Evolutionary conservation across 2,888 invertebrate species (phyloP).

Genomic region (Lapara coniferarum): DNA sequence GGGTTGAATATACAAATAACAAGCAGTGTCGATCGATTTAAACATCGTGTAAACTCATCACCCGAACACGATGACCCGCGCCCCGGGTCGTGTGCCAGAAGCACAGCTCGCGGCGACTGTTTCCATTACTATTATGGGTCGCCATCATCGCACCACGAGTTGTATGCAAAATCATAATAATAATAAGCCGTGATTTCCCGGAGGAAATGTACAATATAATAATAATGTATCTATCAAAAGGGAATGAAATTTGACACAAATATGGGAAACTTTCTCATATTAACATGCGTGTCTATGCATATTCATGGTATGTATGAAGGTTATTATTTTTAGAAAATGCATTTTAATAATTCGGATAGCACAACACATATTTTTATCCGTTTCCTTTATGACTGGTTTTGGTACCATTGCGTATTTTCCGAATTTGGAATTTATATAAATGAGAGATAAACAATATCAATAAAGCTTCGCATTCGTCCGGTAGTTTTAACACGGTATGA

Average conservation of each 20-base stretch:
- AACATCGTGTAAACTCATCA: constrained; percentile 55
- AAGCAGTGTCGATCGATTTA: constrained; percentile 48
- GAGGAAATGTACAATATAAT: too few species aligned
- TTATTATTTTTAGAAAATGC: too few species aligned
- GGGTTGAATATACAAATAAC: constrained; percentile 38
- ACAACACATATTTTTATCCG: too few species aligned
- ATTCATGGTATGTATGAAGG: too few species aligned
- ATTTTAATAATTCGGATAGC: too few species aligned
- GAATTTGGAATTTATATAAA: too few species aligned
- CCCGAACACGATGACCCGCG: constrained; percentile 67
- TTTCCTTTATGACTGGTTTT: too few species aligned
- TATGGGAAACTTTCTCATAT: background rate
- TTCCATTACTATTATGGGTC: constrained; percentile 35
- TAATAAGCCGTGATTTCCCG: too few species aligned
- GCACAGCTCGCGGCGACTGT: constrained; percentile 46
- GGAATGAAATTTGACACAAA: background rate
- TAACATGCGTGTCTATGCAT: too few species aligned
- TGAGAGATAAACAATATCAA: background rate
- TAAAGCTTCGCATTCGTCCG: background rate
- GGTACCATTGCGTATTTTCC: too few species aligned
- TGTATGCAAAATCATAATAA: constrained; percentile 5
- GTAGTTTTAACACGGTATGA: background rate
- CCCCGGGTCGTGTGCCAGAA: constrained; percentile 65
- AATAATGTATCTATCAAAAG: background rate
- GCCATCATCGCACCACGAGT: background rate